Evolutionary conservation across 37 sponge, comb jelly and placozoan genomes (phyloP), one percentile per base, ranked within the genome.

Genomic region (Lycopodina hypogea): DNA sequence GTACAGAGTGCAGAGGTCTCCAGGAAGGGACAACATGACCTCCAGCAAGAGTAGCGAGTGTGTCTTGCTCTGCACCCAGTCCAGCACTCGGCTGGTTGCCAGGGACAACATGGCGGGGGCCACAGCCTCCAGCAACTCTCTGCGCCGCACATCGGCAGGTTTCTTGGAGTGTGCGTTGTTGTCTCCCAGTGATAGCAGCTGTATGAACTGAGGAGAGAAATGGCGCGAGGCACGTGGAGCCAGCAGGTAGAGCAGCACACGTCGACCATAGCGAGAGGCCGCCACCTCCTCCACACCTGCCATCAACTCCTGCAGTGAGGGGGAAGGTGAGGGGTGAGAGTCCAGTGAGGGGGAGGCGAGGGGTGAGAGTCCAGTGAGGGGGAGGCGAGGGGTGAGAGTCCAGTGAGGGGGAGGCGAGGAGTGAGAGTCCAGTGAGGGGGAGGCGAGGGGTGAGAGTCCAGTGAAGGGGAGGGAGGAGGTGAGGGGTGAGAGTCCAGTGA

Each of bases 221-320:
- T 86, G 82, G 23, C 42, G 69, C 14, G 78, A 68, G 53, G 36
- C 40, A 11, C 98, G 84, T 29, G 95, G 91, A 41, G 68, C 69
- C 23, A 97, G 81, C 29, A 97, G 71, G 58, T 97, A 97, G 48
- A 92, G 84, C 14, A 94, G 66, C 28, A 97, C 75, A 3, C 93
- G 56, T n/a, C 94, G 78, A 1, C 95, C 97, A 79, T 60, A 62
- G 9, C 38, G 81, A 42, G 87, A 36, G 34, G 51, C 72, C 37
- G 72, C 52, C 29, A 94, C 45, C 42, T 90, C 92, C 38, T 85
- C 87, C 32, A 97, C 61, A 18, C 51, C 52, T 1, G 61, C 75
- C 28, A 28, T 51, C 21, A 95, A 73, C 69, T 95, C 96, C 93
- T 92, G 75, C 11, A 32, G 18, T 7, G n/a, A 36, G 22, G 36